Evolutionary conservation across 2,797 vertebrate species (phyloP).

Genomic region (Babyrousa celebensis): DNA sequence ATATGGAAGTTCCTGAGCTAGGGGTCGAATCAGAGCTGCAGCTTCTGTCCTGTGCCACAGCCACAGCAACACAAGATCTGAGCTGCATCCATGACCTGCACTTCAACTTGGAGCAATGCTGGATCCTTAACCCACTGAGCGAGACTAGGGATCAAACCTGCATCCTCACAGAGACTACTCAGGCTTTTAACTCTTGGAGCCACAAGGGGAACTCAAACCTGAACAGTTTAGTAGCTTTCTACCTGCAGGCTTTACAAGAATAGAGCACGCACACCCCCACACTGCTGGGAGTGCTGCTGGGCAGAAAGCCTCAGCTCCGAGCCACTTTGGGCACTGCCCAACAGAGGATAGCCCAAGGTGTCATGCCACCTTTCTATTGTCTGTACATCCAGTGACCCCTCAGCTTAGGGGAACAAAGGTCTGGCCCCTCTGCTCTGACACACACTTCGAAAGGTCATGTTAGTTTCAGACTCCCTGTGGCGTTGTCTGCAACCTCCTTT

Average conservation of each 20-base stretch:
- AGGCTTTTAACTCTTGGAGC: no score
- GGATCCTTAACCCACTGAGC: no score
- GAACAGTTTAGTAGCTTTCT: not conserved
- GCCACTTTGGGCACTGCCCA: not conserved
- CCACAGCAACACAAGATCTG: no score
- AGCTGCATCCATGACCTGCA: no score
- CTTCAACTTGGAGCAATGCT: no score
- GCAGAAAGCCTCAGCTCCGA: not conserved
- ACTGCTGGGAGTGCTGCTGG: accelerated
- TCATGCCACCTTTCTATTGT: not conserved
- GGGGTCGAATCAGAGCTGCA: no score
- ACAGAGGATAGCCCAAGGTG: not conserved
- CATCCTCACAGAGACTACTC: no score
- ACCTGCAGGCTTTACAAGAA: not conserved
- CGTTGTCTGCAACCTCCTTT: not conserved
- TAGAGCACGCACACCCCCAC: not conserved
- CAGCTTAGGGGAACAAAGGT: not conserved
- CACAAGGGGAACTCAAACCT: not conserved
- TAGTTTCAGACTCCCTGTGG: not conserved
- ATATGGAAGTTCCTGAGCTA: no score
- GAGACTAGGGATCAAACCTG: no score
- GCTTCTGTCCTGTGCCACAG: no score
- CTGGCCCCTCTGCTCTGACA: not conserved
- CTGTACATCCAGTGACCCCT: not conserved
- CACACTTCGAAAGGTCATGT: not conserved